phyloP scores from a whole-genome alignment of 2,113 vertebrate genomes.

The Syrrhaptes paradoxus region DNA sequence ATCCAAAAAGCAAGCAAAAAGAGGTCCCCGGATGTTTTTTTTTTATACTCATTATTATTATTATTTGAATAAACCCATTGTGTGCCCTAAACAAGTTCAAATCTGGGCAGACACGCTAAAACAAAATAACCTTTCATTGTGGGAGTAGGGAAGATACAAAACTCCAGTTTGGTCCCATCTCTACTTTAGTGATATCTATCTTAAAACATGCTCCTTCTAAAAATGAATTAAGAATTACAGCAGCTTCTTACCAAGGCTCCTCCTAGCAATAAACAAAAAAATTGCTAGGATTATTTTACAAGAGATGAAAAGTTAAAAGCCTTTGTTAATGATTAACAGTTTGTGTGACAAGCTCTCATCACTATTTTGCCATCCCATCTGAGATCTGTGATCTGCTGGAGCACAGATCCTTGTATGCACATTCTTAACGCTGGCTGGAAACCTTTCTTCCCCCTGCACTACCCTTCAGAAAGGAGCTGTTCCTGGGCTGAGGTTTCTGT shows the following conservation, averaged over 20 bases:
- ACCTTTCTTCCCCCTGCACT: neutral
- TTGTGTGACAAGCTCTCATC: neutral
- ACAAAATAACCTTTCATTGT: neutral
- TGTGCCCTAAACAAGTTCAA: slow-evolving; percentile 12
- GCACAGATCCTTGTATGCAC: neutral
- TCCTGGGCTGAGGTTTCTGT: neutral
- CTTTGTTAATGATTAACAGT: neutral
- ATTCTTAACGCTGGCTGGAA: neutral
- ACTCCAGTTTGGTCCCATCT: neutral
- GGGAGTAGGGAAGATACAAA: neutral
- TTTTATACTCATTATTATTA: no score
- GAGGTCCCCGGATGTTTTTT: neutral
- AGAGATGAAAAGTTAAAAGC: neutral
- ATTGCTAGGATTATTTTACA: neutral
- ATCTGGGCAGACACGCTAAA: neutral
- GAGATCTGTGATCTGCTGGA: neutral
- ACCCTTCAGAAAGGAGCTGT: neutral
- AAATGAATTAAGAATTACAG: neutral
- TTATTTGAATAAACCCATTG: neutral
- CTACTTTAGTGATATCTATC: neutral
- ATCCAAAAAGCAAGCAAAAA: slow-evolving; percentile 13
- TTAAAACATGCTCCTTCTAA: neutral
- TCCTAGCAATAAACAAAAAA: neutral
- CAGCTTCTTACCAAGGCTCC: neutral
- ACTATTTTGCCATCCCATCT: neutral